Evolutionary conservation across 1,140 invertebrate genomes (phyloP).

Genomic region (Diorhabda carinulata): DNA sequence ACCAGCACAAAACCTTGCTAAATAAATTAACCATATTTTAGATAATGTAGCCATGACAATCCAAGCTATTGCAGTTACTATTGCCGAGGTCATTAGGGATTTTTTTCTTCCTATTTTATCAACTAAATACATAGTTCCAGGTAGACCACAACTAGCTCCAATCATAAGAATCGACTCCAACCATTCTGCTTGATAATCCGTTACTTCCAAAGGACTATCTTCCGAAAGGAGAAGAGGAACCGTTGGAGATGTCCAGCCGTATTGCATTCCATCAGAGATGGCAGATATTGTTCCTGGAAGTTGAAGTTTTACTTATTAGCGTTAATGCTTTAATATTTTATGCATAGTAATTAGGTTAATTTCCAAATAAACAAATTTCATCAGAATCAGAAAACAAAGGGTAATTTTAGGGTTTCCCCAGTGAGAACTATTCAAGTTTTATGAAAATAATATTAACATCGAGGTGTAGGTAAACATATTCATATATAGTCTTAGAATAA

Average conservation of each 20-base stretch:
- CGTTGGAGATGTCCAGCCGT: conserved; percentile 32
- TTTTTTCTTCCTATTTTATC: conserved; percentile 62
- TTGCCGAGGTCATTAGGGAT: conserved; percentile 52
- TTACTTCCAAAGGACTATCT: conserved; percentile 40
- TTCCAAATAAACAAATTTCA: too few species aligned
- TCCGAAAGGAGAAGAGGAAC: conserved; percentile 50
- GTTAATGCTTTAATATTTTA: too few species aligned
- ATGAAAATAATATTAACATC: too few species aligned
- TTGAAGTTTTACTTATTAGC: not conserved
- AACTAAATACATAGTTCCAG: conserved; percentile 52
- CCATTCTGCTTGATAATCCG: conserved; percentile 50
- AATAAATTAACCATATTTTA: conserved; percentile 49
- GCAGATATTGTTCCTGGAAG: conserved; percentile 35
- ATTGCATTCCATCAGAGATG: conserved; percentile 37
- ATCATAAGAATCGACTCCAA: conserved; percentile 59
- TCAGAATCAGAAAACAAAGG: too few species aligned
- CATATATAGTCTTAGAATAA: too few species aligned
- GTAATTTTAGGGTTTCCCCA: too few species aligned
- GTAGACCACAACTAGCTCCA: conserved; percentile 58
- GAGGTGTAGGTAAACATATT: too few species aligned
- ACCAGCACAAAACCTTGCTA: conserved; percentile 48
- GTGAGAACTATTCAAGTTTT: too few species aligned
- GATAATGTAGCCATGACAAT: conserved; percentile 52
- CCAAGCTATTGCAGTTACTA: conserved; percentile 63
- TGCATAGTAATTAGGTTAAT: too few species aligned